Evolutionary conservation across 2,797 vertebrate genomes (phyloP).

Genomic region (Xenopus petersii): DNA sequence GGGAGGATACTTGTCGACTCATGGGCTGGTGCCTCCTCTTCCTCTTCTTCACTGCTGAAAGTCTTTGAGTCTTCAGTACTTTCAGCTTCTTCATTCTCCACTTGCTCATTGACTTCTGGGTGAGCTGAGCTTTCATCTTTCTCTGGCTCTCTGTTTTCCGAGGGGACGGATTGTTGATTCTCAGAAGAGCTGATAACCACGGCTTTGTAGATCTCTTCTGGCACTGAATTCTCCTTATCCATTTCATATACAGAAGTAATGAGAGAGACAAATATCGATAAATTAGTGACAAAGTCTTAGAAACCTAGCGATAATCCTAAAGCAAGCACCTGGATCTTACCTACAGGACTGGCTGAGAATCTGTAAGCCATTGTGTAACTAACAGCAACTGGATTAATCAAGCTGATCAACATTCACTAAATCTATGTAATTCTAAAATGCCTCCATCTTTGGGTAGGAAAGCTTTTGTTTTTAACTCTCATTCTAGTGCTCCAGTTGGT

Average conservation of each 20-base stretch:
- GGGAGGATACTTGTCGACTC: slow-evolving; percentile 71
- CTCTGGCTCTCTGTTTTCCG: slow-evolving; percentile 34
- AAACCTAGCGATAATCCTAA: too few species aligned
- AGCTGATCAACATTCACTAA: too few species aligned
- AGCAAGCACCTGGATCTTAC: too few species aligned
- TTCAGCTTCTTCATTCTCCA: slow-evolving; percentile 47
- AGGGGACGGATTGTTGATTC: slow-evolving; percentile 13
- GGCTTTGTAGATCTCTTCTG: slow-evolving; percentile 6
- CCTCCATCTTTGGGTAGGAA: too few species aligned
- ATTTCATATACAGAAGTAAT: slow-evolving; percentile 44
- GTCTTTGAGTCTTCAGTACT: slow-evolving; percentile 66
- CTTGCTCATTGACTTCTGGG: slow-evolving; percentile 6
- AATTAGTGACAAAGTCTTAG: too few species aligned
- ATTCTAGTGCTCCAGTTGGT: too few species aligned
- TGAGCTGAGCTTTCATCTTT: slow-evolving; percentile 53
- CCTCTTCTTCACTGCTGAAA: slow-evolving; percentile 78
- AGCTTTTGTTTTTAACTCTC: too few species aligned
- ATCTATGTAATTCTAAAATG: too few species aligned
- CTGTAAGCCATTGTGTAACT: too few species aligned
- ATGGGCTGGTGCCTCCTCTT: slow-evolving; percentile 56
- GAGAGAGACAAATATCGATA: too few species aligned
- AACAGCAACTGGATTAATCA: too few species aligned
- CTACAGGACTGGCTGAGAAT: too few species aligned
- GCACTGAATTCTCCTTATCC: slow-evolving; percentile 19
- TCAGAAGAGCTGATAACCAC: slow-evolving; percentile 29